Conservation (phyloP, 2,888 invertebrate genomes). For the Drosophila multiciliata region DNA sequence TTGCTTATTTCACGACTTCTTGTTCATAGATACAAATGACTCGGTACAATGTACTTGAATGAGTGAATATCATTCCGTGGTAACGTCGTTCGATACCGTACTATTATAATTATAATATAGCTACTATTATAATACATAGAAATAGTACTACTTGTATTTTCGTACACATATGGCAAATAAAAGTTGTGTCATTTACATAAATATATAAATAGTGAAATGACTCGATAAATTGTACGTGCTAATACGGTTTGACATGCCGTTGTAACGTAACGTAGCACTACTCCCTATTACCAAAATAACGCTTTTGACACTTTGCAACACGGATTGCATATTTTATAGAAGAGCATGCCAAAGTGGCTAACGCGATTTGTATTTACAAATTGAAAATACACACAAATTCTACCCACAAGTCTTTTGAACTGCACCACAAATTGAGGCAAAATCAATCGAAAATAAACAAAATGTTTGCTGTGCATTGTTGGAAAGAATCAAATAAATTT, state of each 20-base stretch:
- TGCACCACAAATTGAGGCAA: neutral
- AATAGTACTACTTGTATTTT: neutral
- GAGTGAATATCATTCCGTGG: conserved; percentile 3
- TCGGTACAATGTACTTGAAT: neutral
- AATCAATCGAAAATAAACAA: neutral
- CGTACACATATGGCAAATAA: neutral
- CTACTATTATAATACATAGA: neutral
- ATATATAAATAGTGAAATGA: neutral
- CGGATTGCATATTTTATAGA: conserved; percentile 29
- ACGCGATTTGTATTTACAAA: conserved; percentile 35
- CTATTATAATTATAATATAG: conserved; percentile 5
- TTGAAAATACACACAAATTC: conserved; percentile 6
- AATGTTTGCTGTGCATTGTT: neutral
- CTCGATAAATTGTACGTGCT: neutral
- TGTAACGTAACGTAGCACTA: conserved; percentile 11
- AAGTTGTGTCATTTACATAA: neutral
- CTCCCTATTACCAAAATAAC: conserved; percentile 13
- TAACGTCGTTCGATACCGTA: neutral
- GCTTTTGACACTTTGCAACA: conserved; percentile 30
- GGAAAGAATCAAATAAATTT: conserved; percentile 5
- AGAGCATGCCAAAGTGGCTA: conserved; percentile 54
- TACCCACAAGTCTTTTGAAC: neutral
- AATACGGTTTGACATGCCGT: conserved; percentile 1
- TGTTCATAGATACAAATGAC: neutral
- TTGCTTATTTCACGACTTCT: neutral